These are phyloP conservation scores for Phyllostomus discolor DNA, from an alignment of 2,113 vertebrate genomes.

Conservation along the genomic window DNA sequence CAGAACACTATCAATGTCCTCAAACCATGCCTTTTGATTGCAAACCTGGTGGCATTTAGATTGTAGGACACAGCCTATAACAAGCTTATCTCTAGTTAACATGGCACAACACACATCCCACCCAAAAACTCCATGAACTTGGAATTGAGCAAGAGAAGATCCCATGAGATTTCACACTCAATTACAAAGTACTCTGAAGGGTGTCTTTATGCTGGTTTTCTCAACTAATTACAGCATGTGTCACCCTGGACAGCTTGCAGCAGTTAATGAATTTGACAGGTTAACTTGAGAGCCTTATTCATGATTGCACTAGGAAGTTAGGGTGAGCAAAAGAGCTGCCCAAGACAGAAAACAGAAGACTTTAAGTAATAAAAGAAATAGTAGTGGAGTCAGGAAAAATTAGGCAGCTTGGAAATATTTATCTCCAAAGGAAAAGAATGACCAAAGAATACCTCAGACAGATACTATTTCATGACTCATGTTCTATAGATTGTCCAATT, in stretches of 20 bases:
- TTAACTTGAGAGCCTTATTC: slow-evolving; percentile 51
- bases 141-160: not conserved
- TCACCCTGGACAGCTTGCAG: slow-evolving; percentile 48
- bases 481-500: not conserved
- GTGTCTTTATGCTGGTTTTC: slow-evolving; percentile 25
- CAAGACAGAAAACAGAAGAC: not conserved
- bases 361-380: not conserved
- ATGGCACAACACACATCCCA: not conserved
- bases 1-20: not conserved
- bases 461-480: not conserved
- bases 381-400: not conserved
- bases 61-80: not conserved
- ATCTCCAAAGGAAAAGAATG: not conserved
- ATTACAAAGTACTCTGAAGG: slow-evolving; percentile 26
- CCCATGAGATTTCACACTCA: slow-evolving; percentile 49
- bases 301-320: not conserved
- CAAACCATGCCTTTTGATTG: not conserved
- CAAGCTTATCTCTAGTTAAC: not conserved
- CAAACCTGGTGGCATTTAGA: not conserved
- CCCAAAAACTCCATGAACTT: not conserved
- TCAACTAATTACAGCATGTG: slow-evolving; percentile 58
- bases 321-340: not conserved
- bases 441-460: not conserved
- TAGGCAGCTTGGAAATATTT: not conserved
- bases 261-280: slow-evolving; percentile 65